phyloP scores from a whole-genome alignment of 2,113 vertebrate genomes.

The Promerops cafer region DNA sequence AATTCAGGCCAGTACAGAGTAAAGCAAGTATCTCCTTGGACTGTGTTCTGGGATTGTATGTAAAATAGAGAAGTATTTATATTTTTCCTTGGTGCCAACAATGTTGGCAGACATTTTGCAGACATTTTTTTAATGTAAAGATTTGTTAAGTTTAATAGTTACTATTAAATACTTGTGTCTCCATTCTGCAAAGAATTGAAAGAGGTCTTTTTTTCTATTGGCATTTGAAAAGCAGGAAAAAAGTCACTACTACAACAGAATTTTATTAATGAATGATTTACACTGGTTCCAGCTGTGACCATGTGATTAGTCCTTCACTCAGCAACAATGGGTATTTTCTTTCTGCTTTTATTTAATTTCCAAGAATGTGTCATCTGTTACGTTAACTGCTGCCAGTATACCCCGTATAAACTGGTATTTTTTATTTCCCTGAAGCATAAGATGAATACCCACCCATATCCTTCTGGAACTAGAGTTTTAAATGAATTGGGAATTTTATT shows the following conservation, averaged over 20 bases:
- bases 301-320: slow-evolving; percentile 74
- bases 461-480: slow-evolving; percentile 67
- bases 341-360: slow-evolving; percentile 78
- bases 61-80: neutral
- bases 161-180: neutral
- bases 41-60: neutral
- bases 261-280: slow-evolving; percentile 79
- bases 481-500: slow-evolving; percentile 60
- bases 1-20: neutral
- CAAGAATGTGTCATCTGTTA: slow-evolving; percentile 78
- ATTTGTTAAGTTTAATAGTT: neutral
- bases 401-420: slow-evolving; percentile 63
- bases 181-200: slow-evolving; percentile 31
- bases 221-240: slow-evolving; percentile 60
- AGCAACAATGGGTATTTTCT: slow-evolving; percentile 74
- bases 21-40: neutral
- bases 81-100: neutral
- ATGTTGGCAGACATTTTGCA: too few species aligned
- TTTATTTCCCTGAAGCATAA: slow-evolving; percentile 68
- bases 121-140: neutral
- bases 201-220: neutral
- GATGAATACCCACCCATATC: slow-evolving; percentile 69
- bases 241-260: slow-evolving; percentile 62
- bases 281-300: slow-evolving; percentile 76
- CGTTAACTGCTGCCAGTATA: slow-evolving; percentile 69